Evolutionary conservation across 2,113 vertebrate genomes (phyloP), one percentile per base, ranked within the genome.

Genomic region (Eulemur rufifrons): DNA sequence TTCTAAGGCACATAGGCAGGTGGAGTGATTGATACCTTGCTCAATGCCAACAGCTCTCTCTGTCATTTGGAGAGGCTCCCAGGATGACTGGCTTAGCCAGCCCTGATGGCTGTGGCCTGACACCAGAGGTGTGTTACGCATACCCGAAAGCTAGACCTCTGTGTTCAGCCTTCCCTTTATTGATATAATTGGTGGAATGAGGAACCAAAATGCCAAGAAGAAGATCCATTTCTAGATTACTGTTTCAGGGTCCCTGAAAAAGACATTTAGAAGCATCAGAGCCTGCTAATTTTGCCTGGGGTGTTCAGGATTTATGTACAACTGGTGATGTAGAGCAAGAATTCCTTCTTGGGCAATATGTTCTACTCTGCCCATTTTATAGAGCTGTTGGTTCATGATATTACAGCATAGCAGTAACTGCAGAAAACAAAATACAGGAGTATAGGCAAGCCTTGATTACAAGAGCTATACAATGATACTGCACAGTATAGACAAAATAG

Each of bases 381-480:
- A 45, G 34, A 78, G 50, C 27, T 27, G 15, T 74, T 45, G 61
- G 68, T 73, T 61, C 32, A 64, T 20, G 20, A 76, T 13, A 3
- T n/a, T 20, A 4, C 1, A 59, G 56, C 1, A 0, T 20, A 37
- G 4, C 29, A 18, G 0, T 50, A 17, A 13, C 14, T 6, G 52
- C 73, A 29, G 25, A 64, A 73, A 64, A 63, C 37, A 63, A 27
- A 25, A 29, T 29, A 21, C 1, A 39, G 37, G 50, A 15, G 50
- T 32, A 5, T 23, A 69, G 8, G 5, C 25, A 42, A 42, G 39
- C 45, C 17, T 91, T 86, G 54, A 59, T 66, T 63, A 17, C 6
- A 59, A 27, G 77, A 32, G 21, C 47, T 18, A 0, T 32, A 4
- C 20, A 52, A n/a, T 23, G 50, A 23, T 42, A 13, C 12, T 39